These are phyloP conservation scores for Anthrax anthrax DNA, from an alignment of 2,888 invertebrate species.

Conservation along the genomic window DNA sequence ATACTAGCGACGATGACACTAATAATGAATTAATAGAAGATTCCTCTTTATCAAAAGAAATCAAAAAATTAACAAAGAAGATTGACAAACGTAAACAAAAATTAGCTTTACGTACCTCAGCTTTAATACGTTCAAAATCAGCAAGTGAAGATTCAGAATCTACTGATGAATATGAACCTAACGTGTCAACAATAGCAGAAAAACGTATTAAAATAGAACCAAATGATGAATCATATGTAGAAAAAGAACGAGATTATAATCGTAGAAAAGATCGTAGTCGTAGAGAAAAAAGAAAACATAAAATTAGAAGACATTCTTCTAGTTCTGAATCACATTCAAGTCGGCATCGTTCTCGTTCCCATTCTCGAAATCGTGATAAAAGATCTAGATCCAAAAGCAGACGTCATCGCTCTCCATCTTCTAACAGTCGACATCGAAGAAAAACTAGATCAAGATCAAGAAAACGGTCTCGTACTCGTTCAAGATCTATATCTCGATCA, in stretches of 20 bases:
- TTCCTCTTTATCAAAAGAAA: background rate
- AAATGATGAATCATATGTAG: too few species aligned
- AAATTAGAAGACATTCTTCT: too few species aligned
- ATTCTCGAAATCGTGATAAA: background rate
- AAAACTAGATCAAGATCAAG: background rate
- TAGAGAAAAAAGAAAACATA: too few species aligned
- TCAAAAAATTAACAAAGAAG: slow-evolving; percentile 1
- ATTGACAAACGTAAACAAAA: slow-evolving; percentile 1
- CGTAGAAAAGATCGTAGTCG: background rate
- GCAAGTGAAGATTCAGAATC: background rate
- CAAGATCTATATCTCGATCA: background rate
- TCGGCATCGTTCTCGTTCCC: background rate
- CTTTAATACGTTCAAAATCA: too few species aligned
- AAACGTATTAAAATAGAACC: too few species aligned
- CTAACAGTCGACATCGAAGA: background rate
- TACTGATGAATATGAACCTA: too few species aligned
- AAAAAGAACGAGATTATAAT: background rate
- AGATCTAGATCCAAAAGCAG: background rate
- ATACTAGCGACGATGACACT: background rate
- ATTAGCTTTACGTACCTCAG: background rate
- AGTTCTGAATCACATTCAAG: too few species aligned
- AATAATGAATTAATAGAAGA: background rate
- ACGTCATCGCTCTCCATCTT: too few species aligned
- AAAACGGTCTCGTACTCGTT: background rate
- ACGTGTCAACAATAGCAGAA: too few species aligned